A percentile compares a stretch with the other conserved stretches of the same genome.
Evolutionary conservation across 2,888 invertebrate genomes (phyloP).

Genomic region (Thera britannica): DNA sequence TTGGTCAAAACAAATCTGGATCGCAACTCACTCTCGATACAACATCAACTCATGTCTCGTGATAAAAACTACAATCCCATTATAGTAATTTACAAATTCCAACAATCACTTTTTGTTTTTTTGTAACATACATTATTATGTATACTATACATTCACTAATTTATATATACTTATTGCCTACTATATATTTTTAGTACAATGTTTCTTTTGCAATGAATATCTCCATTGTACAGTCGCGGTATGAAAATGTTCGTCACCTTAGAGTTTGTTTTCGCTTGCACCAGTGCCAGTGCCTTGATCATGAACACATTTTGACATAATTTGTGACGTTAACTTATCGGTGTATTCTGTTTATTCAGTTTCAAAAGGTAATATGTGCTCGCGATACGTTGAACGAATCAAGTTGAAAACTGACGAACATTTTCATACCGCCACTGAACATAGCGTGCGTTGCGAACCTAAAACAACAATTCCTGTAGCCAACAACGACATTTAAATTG

Average conservation of each 20-base stretch:
- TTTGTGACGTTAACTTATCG: too few species aligned
- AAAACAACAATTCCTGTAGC: too few species aligned
- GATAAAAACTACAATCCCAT: not conserved
- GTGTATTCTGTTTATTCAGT: too few species aligned
- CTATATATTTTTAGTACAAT: not conserved
- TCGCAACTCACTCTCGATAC: conserved; percentile 1
- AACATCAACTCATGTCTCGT: not conserved
- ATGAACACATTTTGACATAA: too few species aligned
- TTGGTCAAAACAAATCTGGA: not conserved
- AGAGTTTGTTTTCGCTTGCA: too few species aligned
- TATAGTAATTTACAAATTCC: not conserved
- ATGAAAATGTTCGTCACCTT: too few species aligned
- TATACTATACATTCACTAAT: not conserved
- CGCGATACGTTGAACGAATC: too few species aligned
- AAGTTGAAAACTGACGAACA: too few species aligned
- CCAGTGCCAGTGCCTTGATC: too few species aligned
- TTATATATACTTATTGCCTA: not conserved
- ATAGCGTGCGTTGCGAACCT: not conserved
- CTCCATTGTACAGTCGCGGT: not conserved
- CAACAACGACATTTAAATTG: too few species aligned
- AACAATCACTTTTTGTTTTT: not conserved
- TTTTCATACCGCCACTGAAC: not conserved
- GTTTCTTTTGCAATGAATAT: not conserved
- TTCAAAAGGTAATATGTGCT: too few species aligned
- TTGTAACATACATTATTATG: not conserved